Base-by-base conservation (phyloP, 2,888 invertebrate species). In the Leptodirus hochenwartii region DNA sequence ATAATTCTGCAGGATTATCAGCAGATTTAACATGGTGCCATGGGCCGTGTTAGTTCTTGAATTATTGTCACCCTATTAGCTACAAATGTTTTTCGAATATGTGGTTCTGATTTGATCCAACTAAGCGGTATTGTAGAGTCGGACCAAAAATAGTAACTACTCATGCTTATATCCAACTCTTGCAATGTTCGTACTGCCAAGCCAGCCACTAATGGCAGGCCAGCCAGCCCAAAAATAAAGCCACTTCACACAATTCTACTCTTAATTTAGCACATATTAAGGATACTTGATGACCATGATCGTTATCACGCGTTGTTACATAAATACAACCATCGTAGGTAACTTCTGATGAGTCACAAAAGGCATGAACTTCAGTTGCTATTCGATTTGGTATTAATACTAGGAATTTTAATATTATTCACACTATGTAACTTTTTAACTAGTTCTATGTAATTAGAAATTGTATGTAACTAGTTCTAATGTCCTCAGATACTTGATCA, bases 401-500 rank as follows among this genome's bases (percentile, higher is more conserved):
- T 4, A 12, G 14, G 23, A 9, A 30, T 14, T 25, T 3, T 8
- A 5, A 23, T 13, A 22, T 12, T 10, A 8, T 20, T 27, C 9
- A 31, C 11, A 27, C 4, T 10, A 10, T 17, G 10, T 22, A 31
- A 14, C 6, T 27, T n/a, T 3, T n/a, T n/a, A n/a, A n/a, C n/a
- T n/a, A n/a, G n/a, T n/a, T n/a, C n/a, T n/a, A n/a, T n/a, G n/a
- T n/a, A n/a, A 14, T 13, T 13, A 12, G 5, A 26, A 31, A 31
- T 5, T 15, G 6, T 9, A 26, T 16, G 25, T 26, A 31, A 17
- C 26, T 17, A 5, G 25, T 26, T 4, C 3, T 3, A 10, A 31
- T 5, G 4, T 15, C 15, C n/a, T 3, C 4, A 6, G 26, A 10
- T 14, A 31, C 4, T 8, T 22, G 17, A 5, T 31, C 31, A 13